Percentiles rank a stretch among this genome's conserved stretches.
Evolutionary conservation across 1,140 invertebrate genomes (phyloP).

Genomic region (Hesperophylax magnus): DNA sequence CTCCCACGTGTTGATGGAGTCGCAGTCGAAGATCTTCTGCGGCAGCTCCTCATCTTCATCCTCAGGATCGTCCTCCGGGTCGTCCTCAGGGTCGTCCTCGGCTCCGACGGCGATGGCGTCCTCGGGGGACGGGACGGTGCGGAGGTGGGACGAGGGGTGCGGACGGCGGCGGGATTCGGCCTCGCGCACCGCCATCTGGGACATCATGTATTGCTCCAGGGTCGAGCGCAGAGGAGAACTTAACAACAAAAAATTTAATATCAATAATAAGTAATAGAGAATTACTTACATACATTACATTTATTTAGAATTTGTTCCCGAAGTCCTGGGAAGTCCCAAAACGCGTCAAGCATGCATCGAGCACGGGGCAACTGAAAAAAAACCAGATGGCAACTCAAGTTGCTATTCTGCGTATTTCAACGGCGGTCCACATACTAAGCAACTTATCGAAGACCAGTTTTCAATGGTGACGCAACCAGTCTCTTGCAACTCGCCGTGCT

Average conservation of each 20-base stretch:
- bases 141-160: too few species aligned
- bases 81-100: neutral
- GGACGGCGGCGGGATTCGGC: neutral
- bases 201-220: constrained; percentile 32
- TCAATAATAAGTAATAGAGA: neutral
- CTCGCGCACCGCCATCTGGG: constrained; percentile 5
- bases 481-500: too few species aligned
- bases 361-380: too few species aligned
- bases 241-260: neutral
- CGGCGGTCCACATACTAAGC: too few species aligned
- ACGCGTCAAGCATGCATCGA: too few species aligned
- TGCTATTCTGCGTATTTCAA: too few species aligned
- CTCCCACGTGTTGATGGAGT: constrained; percentile 44
- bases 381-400: too few species aligned
- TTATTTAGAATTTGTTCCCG: too few species aligned
- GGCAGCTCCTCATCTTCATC: constrained; percentile 25
- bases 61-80: neutral
- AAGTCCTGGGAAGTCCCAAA: too few species aligned
- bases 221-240: constrained; percentile 11
- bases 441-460: too few species aligned
- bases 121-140: neutral
- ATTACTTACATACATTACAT: too few species aligned
- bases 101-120: neutral
- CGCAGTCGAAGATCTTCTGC: constrained; percentile 52
- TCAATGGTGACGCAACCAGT: too few species aligned